phyloP scores from a whole-genome alignment of 2,888 invertebrate genomes.

The Latheticus oryzae region DNA sequence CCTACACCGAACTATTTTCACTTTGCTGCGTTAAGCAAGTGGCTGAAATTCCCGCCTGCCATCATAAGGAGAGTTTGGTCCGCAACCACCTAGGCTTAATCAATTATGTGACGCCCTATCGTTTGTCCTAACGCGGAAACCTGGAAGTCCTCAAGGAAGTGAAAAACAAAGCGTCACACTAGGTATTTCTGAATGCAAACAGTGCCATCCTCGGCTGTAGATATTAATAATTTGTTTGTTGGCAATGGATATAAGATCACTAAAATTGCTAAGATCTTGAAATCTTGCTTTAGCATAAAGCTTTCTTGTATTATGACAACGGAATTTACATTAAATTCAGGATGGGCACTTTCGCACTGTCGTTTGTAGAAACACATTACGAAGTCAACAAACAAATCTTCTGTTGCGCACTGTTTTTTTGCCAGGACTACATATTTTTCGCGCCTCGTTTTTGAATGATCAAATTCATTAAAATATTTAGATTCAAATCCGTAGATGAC shows the following conservation, averaged over 20 bases:
- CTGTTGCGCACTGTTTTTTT: constrained; percentile 15
- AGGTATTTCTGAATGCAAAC: constrained; percentile 26
- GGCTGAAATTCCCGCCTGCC: no score
- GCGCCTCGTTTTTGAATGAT: constrained; percentile 18
- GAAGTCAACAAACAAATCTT: constrained; percentile 25
- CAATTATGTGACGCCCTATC: no score
- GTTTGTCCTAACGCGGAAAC: no score
- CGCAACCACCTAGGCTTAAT: no score
- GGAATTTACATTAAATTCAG: constrained; percentile 21
- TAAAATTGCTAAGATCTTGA: constrained; percentile 24
- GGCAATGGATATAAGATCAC: constrained; percentile 25
- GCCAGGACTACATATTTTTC: constrained; percentile 23
- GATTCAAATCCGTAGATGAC: constrained; percentile 20
- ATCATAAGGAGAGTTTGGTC: no score
- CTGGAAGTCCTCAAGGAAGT: constrained; percentile 1
- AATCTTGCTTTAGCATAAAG: constrained; percentile 25
- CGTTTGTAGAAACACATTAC: constrained; percentile 23
- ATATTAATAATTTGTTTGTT: constrained; percentile 24
- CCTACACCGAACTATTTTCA: no score
- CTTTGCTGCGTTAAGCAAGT: no score
- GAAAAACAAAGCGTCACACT: no score
- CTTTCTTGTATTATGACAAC: constrained; percentile 18
- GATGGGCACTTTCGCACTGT: constrained; percentile 22
- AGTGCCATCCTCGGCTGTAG: constrained; percentile 24
- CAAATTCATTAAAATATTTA: constrained; percentile 20